Evolutionary conservation across 2,113 vertebrate species (phyloP).

Genomic region (Formicarius rufipectus): DNA sequence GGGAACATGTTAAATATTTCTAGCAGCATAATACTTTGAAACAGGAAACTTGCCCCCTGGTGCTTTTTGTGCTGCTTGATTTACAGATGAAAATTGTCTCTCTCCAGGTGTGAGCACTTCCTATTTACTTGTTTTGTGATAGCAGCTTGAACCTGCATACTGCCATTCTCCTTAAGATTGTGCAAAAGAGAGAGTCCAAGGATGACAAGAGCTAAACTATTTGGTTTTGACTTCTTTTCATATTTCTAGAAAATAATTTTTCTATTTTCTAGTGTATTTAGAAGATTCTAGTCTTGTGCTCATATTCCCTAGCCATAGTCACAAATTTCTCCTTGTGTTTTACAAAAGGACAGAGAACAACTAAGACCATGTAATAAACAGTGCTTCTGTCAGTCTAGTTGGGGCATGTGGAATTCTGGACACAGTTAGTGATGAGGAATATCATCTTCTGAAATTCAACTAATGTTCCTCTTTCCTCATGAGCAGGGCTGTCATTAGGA

Average conservation of each 20-base stretch:
- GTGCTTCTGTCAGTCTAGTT: not conserved
- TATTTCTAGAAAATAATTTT: not conserved
- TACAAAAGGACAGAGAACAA: not conserved
- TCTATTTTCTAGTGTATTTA: not conserved
- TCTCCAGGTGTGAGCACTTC: not conserved
- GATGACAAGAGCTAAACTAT: not conserved
- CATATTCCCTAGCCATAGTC: not conserved
- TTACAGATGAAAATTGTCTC: not conserved
- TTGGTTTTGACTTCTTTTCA: not conserved
- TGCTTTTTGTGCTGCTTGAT: not conserved
- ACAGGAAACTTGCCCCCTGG: not conserved
- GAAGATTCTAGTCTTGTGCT: not conserved
- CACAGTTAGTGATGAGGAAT: not conserved
- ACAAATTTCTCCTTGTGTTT: not conserved
- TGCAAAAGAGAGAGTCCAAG: not conserved
- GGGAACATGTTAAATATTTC: not conserved
- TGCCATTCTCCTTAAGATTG: not conserved
- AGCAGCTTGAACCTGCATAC: not conserved
- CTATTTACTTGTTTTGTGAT: not conserved
- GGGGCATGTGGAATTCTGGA: not conserved
- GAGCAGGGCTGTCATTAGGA: not conserved
- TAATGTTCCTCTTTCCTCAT: not conserved
- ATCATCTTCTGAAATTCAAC: not conserved
- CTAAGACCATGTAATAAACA: not conserved
- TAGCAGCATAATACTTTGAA: not conserved